A percentile compares a stretch with the other conserved stretches of the same genome.
Conservation (phyloP, 2,888 invertebrate species). For the Metacarcinus magister region DNA sequence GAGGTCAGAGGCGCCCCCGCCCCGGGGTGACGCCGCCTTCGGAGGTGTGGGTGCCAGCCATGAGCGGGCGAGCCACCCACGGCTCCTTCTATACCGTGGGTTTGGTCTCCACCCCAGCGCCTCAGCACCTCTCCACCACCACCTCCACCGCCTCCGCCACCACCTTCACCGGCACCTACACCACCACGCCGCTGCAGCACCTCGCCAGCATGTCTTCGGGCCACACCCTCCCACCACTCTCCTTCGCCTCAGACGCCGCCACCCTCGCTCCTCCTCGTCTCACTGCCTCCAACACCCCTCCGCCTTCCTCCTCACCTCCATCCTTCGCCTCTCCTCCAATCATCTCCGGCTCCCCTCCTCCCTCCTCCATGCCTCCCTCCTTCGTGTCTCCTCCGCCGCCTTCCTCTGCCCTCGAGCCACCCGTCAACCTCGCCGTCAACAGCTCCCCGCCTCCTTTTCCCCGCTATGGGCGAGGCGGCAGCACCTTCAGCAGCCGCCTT, state of each 20-base stretch:
- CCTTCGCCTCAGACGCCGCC: slow-evolving; percentile 54
- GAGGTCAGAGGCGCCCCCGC: background rate
- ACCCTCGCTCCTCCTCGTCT: slow-evolving; percentile 29
- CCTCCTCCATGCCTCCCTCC: slow-evolving; percentile 48
- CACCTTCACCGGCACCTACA: slow-evolving; percentile 77
- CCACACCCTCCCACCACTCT: slow-evolving; percentile 63
- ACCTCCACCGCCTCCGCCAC: slow-evolving; percentile 59
- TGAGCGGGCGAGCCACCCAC: slow-evolving; percentile 68
- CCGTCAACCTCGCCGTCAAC: slow-evolving; percentile 22
- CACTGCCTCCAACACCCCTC: slow-evolving; percentile 46
- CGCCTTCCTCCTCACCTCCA: slow-evolving; percentile 38
- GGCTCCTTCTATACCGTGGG: slow-evolving; percentile 80
- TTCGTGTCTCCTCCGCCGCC: background rate
- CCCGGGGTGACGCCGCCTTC: slow-evolving; percentile 55
- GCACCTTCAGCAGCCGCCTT: slow-evolving; percentile 63
- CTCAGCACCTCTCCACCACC: slow-evolving; percentile 78
- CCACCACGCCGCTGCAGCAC: slow-evolving; percentile 82
- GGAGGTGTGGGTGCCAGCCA: slow-evolving; percentile 64
- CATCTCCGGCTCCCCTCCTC: slow-evolving; percentile 7
- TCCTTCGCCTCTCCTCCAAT: slow-evolving; percentile 34
- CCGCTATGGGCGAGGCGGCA: slow-evolving; percentile 56
- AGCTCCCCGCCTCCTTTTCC: slow-evolving; percentile 62
- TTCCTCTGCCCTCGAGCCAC: background rate
- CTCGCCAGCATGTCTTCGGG: slow-evolving; percentile 81
- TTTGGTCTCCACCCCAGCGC: slow-evolving; percentile 82